Base-by-base conservation (phyloP, 2,888 invertebrate species). In the Cheilosia impressa region DNA sequence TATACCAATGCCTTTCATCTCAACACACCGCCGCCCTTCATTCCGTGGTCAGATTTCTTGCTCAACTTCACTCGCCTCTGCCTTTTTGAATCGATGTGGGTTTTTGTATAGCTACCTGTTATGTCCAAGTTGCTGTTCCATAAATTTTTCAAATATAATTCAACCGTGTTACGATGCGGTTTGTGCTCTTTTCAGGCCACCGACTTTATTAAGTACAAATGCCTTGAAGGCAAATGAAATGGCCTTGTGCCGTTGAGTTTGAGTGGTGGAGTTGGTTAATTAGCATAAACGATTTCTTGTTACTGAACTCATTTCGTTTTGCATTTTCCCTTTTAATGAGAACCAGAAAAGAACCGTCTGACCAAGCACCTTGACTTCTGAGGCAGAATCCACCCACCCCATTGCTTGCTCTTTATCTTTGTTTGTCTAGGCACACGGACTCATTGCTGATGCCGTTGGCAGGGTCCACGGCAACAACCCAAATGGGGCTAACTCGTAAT, bases 401-500 rank as follows among this genome's bases (percentile, higher is more conserved):
- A 27, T 10, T 55, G 50, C 43, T 34, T 55, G 50, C 43, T 34
- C 27, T 41, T 43, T 31, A 71, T 50, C 71, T 10, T 27, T 78
- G 57, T 78, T 71, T 78, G 57, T 62, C 63, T 72, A 79, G 58
- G 79, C 58, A 43, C 47, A 15, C 31, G 22, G 50, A 9, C 34
- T 17, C 52, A 22, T 41, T 15, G 15, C 15, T n/a, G 10, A 53
- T 60, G 13, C 53, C 19, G n/a, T 10, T 50, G 6, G 13, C n/a
- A 10, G n/a, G 7, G 43, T 31, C 38, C 43, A 57, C 15, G 71
- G 43, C 34, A 78, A 31, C 55, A 80, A 47, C 72, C 43, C 34
- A 63, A 77, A 77, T 68, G 55, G 68, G 73, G 72, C 68, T 78
- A 57, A 52, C 24, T 73, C 68, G 50, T 68, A 78, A 78, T 83